These are phyloP conservation scores for Papio anubis DNA, from an alignment of 2,113 vertebrate genomes.

Conservation along the genomic window DNA sequence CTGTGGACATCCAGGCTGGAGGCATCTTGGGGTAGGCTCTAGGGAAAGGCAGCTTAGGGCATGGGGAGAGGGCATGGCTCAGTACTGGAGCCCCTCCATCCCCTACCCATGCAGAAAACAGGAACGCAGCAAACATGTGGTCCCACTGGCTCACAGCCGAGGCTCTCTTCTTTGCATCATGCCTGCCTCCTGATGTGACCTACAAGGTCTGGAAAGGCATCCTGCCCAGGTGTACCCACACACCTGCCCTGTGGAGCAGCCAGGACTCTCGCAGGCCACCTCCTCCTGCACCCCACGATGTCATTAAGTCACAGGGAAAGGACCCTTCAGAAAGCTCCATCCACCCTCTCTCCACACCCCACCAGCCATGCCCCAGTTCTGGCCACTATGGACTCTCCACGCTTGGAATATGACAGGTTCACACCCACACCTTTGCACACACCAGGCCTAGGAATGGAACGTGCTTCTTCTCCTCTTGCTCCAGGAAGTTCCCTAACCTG, in stretches of 20 bases:
- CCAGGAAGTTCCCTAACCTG: neutral
- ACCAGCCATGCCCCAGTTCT: neutral
- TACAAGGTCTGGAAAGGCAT: neutral
- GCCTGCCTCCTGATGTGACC: neutral
- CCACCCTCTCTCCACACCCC: neutral
- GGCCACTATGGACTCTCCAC: neutral
- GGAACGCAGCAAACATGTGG: too few species aligned
- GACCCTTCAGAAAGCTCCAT: neutral
- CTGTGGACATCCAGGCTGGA: neutral
- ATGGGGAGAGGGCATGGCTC: neutral
- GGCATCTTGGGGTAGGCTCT: neutral
- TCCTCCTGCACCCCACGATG: too few species aligned
- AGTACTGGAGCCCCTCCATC: rapidly evolving
- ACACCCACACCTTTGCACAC: neutral
- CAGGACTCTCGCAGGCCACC: neutral
- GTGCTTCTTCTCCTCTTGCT: too few species aligned
- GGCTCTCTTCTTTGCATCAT: neutral
- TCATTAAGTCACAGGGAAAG: neutral
- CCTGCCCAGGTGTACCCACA: neutral
- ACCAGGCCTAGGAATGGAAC: neutral
- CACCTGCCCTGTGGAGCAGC: neutral
- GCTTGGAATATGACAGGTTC: rapidly evolving
- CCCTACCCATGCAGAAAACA: neutral
- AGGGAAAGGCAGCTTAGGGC: neutral
- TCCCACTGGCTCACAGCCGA: neutral